Conservation (phyloP, 2,888 invertebrate species). For the Cheilosia vulpina region DNA sequence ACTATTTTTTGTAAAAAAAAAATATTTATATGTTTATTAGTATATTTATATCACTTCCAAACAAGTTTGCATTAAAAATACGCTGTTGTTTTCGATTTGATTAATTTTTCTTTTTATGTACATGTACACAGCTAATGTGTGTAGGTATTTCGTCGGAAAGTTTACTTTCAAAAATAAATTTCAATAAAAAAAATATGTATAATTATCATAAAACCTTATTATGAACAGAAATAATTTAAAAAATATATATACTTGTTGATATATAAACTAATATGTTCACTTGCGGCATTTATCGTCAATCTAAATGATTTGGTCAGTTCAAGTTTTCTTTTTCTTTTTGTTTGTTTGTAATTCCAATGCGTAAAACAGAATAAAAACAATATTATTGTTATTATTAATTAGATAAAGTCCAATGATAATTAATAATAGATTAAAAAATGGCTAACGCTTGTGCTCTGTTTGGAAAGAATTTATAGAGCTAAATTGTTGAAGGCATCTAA, state of each 20-base stretch:
- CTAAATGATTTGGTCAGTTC: constrained; percentile 74
- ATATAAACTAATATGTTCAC: constrained; percentile 73
- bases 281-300: constrained; percentile 73
- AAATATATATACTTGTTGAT: constrained; percentile 70
- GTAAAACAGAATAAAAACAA: constrained; percentile 43
- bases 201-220: constrained; percentile 53
- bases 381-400: constrained; percentile 51
- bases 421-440: constrained; percentile 57
- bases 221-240: constrained; percentile 72
- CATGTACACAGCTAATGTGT: constrained; percentile 64
- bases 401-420: constrained; percentile 63
- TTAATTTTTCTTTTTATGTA: constrained; percentile 62
- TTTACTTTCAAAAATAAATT: constrained; percentile 71
- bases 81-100: constrained; percentile 50
- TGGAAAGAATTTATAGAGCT: constrained; percentile 78
- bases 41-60: constrained; percentile 73
- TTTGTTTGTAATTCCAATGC: constrained; percentile 56
- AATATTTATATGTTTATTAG: constrained; percentile 52
- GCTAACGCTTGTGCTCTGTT: constrained; percentile 44
- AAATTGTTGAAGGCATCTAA: constrained; percentile 81
- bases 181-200: constrained; percentile 54
- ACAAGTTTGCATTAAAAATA: constrained; percentile 71
- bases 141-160: constrained; percentile 67
- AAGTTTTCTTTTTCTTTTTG: constrained; percentile 26
- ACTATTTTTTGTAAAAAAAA: constrained; percentile 41